Base-by-base conservation (phyloP, 2,888 invertebrate genomes). In the Strigamia transsilvanica region DNA sequence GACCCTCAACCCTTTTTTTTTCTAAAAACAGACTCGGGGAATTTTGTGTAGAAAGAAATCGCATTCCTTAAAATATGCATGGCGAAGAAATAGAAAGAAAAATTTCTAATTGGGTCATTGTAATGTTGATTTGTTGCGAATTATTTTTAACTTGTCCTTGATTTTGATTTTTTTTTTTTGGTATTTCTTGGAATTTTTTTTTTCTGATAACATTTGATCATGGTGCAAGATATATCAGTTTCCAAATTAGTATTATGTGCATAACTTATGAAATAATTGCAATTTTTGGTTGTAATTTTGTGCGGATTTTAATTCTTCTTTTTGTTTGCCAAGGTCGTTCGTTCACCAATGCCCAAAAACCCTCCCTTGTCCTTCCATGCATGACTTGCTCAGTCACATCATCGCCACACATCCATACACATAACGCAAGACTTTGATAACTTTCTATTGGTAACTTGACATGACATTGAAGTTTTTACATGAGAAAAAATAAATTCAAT, bases 1-100 rank as follows among this genome's bases (percentile, higher is more conserved):
- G 61, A 66, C 61, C 61, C 61, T 66, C 61, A 66, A 66, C 61
- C 23, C 61, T n/a, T 66, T 66, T 66, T 66, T 61, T 61, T 9
- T 15, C 2, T 42, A 3, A 3, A 3, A 10, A 18, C 3, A 34
- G 3, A 34, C 34, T 34, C 34, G 34, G 34, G 34, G 34, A 34
- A 34, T 10, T 18, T 21, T 61, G 2, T 61, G 2, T 18, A 18
- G 12, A 12, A 18, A 66, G 23, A 66, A 21, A 66, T 23, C 18
- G 61, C 61, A 66, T 66, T 66, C 61, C 61, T 66, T 23, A 66
- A 66, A 66, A 66, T 21, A 66, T 66, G 18, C 21, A 66, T 5
- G 15, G 42, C 42, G 5, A 61, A 61, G 61, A 61, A 61, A 61
- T 61, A 18, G 21, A 61, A 61, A 61, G 61, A 21, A 18, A 21